phyloP scores from a whole-genome alignment of 92 coral and sea anemone species.

The Pocillopora grandis region DNA sequence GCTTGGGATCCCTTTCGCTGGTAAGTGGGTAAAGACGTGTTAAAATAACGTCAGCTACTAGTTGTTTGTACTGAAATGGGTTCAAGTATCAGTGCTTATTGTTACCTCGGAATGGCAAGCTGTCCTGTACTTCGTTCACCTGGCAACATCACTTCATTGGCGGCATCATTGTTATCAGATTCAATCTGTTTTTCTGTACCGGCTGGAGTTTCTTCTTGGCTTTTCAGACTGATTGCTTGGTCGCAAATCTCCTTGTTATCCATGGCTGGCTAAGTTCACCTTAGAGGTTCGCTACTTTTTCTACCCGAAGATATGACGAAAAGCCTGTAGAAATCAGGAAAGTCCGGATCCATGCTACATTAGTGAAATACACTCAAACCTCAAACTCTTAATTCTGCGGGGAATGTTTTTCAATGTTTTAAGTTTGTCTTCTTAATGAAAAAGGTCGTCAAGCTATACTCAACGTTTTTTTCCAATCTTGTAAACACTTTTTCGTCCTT shows the following conservation, averaged over 20 bases:
- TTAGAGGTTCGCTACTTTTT: background rate
- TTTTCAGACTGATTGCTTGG: slow-evolving; percentile 2
- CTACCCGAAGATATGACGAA: no score
- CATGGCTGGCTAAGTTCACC: background rate
- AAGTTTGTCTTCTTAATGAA: background rate
- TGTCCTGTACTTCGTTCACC: background rate
- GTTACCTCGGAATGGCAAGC: slow-evolving; percentile 10
- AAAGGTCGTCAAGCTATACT: no score
- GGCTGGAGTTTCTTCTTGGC: background rate
- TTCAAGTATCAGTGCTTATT: no score
- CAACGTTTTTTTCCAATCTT: no score
- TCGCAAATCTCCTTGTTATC: slow-evolving; percentile 20
- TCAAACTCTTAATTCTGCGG: no score
- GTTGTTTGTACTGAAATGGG: background rate
- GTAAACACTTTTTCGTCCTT: background rate
- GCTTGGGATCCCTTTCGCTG: no score
- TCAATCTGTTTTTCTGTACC: background rate
- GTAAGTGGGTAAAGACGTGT: background rate
- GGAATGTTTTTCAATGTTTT: no score
- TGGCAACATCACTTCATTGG: background rate
- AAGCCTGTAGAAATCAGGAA: no score
- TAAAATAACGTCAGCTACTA: background rate
- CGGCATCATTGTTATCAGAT: background rate
- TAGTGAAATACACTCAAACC: no score
- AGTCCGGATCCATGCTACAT: no score